Conservation (phyloP, 2,797 vertebrate genomes). For the Clarias platycephalus region DNA sequence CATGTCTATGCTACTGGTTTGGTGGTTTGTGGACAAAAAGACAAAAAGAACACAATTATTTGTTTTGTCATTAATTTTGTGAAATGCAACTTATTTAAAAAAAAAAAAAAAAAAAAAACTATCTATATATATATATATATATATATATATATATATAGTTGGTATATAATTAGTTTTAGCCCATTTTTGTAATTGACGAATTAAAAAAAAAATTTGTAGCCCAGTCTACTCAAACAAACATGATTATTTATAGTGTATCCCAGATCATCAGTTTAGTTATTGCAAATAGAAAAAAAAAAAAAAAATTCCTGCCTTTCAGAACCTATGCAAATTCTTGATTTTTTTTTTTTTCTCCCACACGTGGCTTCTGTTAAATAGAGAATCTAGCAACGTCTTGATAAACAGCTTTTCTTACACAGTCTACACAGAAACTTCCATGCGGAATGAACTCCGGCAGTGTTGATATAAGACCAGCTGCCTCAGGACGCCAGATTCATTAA, state of each 20-base stretch:
- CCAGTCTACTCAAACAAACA: neutral
- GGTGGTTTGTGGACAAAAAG: neutral
- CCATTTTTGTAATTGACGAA: neutral
- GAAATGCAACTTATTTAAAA: neutral
- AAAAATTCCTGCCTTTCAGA: neutral
- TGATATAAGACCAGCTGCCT: slow-evolving; percentile 24
- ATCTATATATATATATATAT: too few relatives aligned
- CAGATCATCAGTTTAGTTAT: neutral
- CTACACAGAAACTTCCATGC: neutral
- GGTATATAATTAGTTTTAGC: neutral
- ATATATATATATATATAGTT: too few relatives aligned
- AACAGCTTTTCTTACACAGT: neutral
- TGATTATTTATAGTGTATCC: neutral
- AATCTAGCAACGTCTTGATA: neutral
- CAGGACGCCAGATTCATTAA: slow-evolving; percentile 31
- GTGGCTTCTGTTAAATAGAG: neutral
- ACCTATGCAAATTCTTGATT: neutral
- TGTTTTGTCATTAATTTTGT: neutral
- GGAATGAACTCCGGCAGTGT: neutral
- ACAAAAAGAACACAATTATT: neutral
- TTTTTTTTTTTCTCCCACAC: neutral
- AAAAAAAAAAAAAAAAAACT: too few relatives aligned
- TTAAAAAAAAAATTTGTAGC: neutral
- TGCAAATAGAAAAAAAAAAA: too few relatives aligned
- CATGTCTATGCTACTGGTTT: neutral